These are phyloP conservation scores for Oreochromis aureus DNA, from an alignment of 2,113 vertebrate genomes.

Conservation along the genomic window DNA sequence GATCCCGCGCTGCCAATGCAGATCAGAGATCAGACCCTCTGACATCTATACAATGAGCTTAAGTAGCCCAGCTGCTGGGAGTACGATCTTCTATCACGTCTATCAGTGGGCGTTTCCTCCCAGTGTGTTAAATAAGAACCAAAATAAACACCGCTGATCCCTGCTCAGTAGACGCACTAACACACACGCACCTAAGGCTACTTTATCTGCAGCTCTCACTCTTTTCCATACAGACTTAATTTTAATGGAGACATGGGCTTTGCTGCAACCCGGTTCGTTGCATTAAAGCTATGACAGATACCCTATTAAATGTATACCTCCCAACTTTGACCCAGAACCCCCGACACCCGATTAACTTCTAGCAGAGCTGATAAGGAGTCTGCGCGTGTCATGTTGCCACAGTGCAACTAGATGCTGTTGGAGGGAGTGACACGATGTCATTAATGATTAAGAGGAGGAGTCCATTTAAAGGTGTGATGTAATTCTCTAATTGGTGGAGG, in stretches of 20 bases:
- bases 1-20: background rate
- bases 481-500: constrained; percentile 50
- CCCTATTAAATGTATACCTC: background rate
- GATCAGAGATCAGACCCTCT: constrained; percentile 5
- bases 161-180: background rate
- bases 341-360: background rate
- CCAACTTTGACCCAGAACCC: background rate
- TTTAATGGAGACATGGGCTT: background rate
- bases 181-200: background rate
- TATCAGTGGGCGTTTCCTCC: constrained; percentile 18
- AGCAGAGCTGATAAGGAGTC: background rate
- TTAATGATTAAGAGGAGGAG: constrained; percentile 54
- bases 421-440: constrained; percentile 37
- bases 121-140: constrained; percentile 20
- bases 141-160: constrained; percentile 28
- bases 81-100: background rate
- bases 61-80: background rate
- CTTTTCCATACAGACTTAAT: background rate
- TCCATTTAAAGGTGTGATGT: constrained; percentile 63
- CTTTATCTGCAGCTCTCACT: background rate
- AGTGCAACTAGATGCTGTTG: constrained; percentile 30
- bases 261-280: background rate
- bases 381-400: constrained; percentile 38
- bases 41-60: background rate
- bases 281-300: background rate